These are phyloP conservation scores for Eristalinus aeneus DNA, from an alignment of 2,888 invertebrate species.

Conservation along the genomic window DNA sequence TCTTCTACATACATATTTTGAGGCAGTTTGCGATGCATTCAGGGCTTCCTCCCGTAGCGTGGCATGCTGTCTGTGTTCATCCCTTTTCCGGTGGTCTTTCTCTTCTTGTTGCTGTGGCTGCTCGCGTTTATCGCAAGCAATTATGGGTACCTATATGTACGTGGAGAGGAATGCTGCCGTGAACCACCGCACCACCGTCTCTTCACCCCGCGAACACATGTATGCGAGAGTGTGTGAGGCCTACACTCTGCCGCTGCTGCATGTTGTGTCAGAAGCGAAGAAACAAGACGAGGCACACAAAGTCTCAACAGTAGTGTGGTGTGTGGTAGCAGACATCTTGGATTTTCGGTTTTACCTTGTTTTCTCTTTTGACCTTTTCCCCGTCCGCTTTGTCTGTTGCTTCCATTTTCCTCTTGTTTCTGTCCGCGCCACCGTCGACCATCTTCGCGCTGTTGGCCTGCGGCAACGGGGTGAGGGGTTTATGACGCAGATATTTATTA, in stretches of 20 bases:
- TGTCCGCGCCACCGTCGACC: not conserved
- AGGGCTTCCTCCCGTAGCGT: not conserved
- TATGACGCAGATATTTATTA: constrained; percentile 7
- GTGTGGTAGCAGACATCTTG: constrained; percentile 10
- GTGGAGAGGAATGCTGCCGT: not conserved
- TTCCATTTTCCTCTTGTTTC: not conserved
- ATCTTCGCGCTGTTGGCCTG: not conserved
- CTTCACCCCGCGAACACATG: not conserved
- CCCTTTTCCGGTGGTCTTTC: constrained; percentile 20
- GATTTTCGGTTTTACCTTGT: constrained; percentile 15
- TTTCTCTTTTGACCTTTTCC: constrained; percentile 23
- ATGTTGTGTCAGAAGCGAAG: not conserved
- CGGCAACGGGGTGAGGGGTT: not conserved
- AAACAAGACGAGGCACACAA: not conserved
- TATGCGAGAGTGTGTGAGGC: not conserved
- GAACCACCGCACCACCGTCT: not conserved
- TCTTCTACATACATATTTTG: not conserved
- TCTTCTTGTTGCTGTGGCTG: not conserved
- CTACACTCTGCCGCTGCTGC: not conserved
- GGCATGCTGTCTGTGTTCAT: constrained; percentile 2
- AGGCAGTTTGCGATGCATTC: not conserved
- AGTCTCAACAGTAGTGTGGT: not conserved
- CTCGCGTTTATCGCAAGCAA: not conserved
- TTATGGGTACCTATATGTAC: not conserved
- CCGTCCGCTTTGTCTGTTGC: not conserved